Conservation (phyloP, 2,113 vertebrate species). For the Dissostichus mawsoni region DNA sequence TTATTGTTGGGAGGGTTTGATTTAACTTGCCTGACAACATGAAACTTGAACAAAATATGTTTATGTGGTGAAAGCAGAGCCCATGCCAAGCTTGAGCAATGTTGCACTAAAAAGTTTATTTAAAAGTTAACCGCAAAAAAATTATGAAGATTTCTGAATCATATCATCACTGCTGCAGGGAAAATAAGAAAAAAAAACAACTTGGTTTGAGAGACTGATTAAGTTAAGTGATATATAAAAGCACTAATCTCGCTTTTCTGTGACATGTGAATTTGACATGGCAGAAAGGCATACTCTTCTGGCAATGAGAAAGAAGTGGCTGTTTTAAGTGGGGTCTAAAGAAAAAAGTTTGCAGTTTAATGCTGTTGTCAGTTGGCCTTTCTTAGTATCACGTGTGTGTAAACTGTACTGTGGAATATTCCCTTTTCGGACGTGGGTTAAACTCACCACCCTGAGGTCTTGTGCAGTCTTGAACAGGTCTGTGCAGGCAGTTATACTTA, state of each 20-base stretch:
- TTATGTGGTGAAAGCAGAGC: not conserved
- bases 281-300: too few species aligned
- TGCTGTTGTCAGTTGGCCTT: slow-evolving; percentile 25
- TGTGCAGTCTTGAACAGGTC: slow-evolving; percentile 10
- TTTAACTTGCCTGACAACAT: not conserved
- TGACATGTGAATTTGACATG: too few species aligned
- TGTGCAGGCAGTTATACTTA: slow-evolving; percentile 4
- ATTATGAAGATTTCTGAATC: not conserved
- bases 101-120: not conserved
- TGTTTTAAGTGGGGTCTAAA: too few species aligned
- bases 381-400: slow-evolving; percentile 37
- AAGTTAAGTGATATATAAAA: too few species aligned
- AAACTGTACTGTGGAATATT: slow-evolving; percentile 54
- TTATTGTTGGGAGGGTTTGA: not conserved
- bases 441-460: slow-evolving; percentile 5
- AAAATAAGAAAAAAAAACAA: too few species aligned
- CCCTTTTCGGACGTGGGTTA: slow-evolving; percentile 12
- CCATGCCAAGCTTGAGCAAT: not conserved
- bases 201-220: too few species aligned
- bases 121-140: not conserved
- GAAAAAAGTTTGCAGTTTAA: not conserved
- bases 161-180: too few species aligned
- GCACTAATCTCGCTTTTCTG: too few species aligned
- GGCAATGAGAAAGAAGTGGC: too few species aligned
- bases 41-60: slow-evolving; percentile 8